A percentile compares a stretch with the other conserved stretches of the same genome.
Evolutionary conservation across 2,888 invertebrate species (phyloP).

Genomic region (Platycnemis pennipes): DNA sequence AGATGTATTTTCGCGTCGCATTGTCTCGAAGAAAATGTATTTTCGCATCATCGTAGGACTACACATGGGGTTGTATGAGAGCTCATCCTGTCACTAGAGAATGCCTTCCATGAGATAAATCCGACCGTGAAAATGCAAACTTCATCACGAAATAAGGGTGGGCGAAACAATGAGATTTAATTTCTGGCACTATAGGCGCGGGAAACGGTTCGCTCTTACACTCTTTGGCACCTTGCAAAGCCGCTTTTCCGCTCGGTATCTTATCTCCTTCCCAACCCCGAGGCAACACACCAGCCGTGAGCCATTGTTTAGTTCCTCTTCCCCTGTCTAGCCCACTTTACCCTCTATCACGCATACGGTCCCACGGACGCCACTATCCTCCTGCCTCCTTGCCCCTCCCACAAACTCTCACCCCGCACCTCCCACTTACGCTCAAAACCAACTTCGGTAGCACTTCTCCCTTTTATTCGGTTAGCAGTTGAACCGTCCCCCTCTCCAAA

Average conservation of each 20-base stretch:
- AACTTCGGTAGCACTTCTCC: neutral
- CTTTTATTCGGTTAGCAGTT: neutral
- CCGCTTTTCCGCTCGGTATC: neutral
- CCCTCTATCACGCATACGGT: constrained; percentile 16
- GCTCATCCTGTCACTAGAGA: no score
- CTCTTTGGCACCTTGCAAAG: neutral
- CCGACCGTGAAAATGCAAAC: neutral
- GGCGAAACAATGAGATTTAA: neutral
- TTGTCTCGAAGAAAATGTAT: no score
- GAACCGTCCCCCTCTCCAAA: no score
- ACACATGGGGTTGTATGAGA: no score
- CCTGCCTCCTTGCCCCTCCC: no score
- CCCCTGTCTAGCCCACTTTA: neutral
- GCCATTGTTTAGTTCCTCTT: neutral
- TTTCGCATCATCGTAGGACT: no score
- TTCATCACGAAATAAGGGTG: neutral
- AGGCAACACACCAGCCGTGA: neutral
- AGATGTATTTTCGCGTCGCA: no score
- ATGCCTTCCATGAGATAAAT: neutral
- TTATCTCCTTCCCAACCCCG: neutral
- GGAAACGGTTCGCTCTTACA: neutral
- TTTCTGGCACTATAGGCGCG: neutral
- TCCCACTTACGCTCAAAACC: neutral
- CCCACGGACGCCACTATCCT: neutral
- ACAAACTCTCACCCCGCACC: neutral